Evolutionary conservation across 2,797 vertebrate species (phyloP), one percentile per base, ranked within the genome.

Genomic region (Dryobates pubescens): DNA sequence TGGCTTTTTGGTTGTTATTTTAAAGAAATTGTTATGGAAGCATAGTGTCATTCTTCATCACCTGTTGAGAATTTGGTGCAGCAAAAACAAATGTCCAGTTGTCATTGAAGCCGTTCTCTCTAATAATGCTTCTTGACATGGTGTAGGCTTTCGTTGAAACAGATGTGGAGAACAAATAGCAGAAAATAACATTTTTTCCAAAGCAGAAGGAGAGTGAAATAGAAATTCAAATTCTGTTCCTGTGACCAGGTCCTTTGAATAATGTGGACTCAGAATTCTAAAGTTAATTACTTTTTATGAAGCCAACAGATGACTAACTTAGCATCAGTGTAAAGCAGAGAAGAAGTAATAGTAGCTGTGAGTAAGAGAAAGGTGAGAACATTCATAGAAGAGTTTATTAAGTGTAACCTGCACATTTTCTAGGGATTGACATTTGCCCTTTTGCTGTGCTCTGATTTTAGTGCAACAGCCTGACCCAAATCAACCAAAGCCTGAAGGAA

Each of bases 401-500:
- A 71, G 14, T 51, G 12, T n/a, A 54, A 62, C 24, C 53, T 43
- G 8, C 10, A 1, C 7, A 0, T 54, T 63, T 59, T 34, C 8
- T 76, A 20, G 45, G 16, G 26, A 67, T 19, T 90, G 38, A 92
- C 51, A 2, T 87, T 67, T 85, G 14, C 15, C 4, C 1, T 70
- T 88, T 80, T 47, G 5, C 47, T 89, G 41, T 91, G 58, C 62
- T 93, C 92, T 36, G 32, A 3, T 94, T 97, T 32, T 53, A 98
- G 98, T 98, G 82, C 98, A 99, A 96, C 99, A 99, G 77, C 98
- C 98, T 17, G 99, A 99, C 94, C 99, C 99, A 23, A 98, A 98
- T 95, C 99, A 99, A 97, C 99, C 99, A 32, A 99, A 98, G 97
- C 98, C 99, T 4, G 99, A 99, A 96, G 99, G 99, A 85, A 97